Base-by-base conservation (phyloP, 2,888 invertebrate genomes). In the Amblyjoppa fuscipennis region DNA sequence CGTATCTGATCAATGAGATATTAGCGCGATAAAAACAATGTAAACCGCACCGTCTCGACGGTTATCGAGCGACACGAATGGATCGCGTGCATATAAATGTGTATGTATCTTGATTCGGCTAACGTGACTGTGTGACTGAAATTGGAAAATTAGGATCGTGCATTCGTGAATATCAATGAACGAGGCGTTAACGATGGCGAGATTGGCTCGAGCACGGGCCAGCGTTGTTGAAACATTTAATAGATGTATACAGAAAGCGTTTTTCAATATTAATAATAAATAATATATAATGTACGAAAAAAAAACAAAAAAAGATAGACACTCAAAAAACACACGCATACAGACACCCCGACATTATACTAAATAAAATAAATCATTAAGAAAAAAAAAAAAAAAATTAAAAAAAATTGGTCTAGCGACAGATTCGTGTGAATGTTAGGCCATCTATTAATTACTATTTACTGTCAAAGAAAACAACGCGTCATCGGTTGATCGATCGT, bases 201-300 rank as follows among this genome's bases (percentile, higher is more conserved):
- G 90, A 89, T 89, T 89, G 89, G 90, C 89, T 88, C 89, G 88
- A 88, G 16, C 16, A 73, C 84, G 88, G 89, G 90, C 90, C 89
- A 90, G 89, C 89, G 89, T 90, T 91, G 91, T 92, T 91, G 89
- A 92, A 90, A 89, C 88, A 91, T 91, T 91, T 89, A 89, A 90
- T 91, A 91, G 90, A 92, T 90, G 91, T 91, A 90, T 91, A 91
- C 89, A 89, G 82, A 90, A 87, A 85, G 51, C 64, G 71, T 91
- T 92, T 91, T 89, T 82, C 84, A 84, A 81, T 86, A 86, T 76
- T 87, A 85, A 71, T 88, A 87, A 88, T 90, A 89, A 74, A 88
- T 83, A 85, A 86, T 81, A 86, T 84, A 71, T 66, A 79, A 82
- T 74, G 69, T 61, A 80, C 34, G 61, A 68, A 38, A 20, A 20